Percentiles rank a stretch among this genome's conserved stretches.
Evolutionary conservation across 2,797 vertebrate genomes (phyloP).

Genomic region (Delichon dasypus): DNA sequence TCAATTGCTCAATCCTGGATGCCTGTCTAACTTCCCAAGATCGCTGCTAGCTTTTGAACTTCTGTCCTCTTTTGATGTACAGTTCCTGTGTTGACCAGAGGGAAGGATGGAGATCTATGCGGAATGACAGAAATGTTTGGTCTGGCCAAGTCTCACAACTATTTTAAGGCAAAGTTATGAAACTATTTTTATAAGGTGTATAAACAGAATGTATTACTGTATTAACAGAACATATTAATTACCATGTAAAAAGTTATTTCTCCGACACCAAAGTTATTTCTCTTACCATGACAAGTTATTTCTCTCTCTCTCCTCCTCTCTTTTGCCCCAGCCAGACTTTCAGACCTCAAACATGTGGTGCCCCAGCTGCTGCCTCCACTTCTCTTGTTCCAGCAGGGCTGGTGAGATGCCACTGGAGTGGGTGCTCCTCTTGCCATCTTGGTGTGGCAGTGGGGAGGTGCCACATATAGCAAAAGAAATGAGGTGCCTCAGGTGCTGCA

Average conservation of each 20-base stretch:
- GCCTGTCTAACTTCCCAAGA: background rate
- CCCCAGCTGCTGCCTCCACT: background rate
- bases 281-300: background rate
- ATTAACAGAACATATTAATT: background rate
- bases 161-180: background rate
- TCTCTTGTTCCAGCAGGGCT: background rate
- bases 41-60: background rate
- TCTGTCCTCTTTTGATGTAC: background rate
- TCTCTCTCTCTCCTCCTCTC: background rate
- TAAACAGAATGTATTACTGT: background rate
- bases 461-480: background rate
- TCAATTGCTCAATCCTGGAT: background rate
- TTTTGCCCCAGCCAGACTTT: background rate
- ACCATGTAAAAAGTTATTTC: background rate
- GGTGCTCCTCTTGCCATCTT: accelerated
- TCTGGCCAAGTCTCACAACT: background rate
- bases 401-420: background rate
- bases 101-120: background rate
- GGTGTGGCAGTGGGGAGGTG: background rate
- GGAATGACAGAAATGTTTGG: background rate
- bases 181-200: background rate
- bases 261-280: background rate
- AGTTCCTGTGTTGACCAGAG: background rate
- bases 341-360: background rate
- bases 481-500: background rate